phyloP scores from a whole-genome alignment of 2,113 vertebrate genomes.

The Aptenodytes forsteri region DNA sequence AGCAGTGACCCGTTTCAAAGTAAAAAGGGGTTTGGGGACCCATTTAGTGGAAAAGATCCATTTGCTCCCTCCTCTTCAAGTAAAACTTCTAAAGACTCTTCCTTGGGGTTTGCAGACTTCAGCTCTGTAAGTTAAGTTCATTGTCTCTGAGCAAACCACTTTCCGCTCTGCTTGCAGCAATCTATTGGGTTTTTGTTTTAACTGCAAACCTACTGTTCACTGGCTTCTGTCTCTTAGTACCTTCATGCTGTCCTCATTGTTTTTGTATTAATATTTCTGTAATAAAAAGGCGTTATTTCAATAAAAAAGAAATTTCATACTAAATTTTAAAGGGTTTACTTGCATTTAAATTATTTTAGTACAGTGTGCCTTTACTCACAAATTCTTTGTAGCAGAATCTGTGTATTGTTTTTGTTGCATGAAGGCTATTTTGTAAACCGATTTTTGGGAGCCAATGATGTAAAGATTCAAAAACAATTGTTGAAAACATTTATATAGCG shows the following conservation, averaged over 20 bases:
- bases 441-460: not conserved
- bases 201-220: constrained; percentile 35
- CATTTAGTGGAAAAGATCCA: constrained; percentile 97
- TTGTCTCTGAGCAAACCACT: constrained; percentile 74
- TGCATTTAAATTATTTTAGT: constrained; percentile 53
- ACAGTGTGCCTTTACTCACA: constrained; percentile 16
- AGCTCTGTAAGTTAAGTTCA: constrained; percentile 93
- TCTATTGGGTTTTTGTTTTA: constrained; percentile 49
- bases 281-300: constrained; percentile 70
- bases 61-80: constrained; percentile 90
- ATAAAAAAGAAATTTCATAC: constrained; percentile 69
- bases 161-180: constrained; percentile 69
- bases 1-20: constrained; percentile 89
- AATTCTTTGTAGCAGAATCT: not conserved
- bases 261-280: constrained; percentile 72
- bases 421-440: constrained; percentile 4
- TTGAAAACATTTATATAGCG: not conserved
- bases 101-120: constrained; percentile 90
- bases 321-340: constrained; percentile 38
- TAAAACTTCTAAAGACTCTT: constrained; percentile 88
- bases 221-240: constrained; percentile 42
- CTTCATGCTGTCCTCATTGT: constrained; percentile 50
- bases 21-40: constrained; percentile 92
- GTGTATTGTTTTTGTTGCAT: constrained; percentile 20
- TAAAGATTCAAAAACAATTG: not conserved